Base-by-base conservation (phyloP, 2,797 vertebrate genomes). In the Enteromius radiatus region DNA sequence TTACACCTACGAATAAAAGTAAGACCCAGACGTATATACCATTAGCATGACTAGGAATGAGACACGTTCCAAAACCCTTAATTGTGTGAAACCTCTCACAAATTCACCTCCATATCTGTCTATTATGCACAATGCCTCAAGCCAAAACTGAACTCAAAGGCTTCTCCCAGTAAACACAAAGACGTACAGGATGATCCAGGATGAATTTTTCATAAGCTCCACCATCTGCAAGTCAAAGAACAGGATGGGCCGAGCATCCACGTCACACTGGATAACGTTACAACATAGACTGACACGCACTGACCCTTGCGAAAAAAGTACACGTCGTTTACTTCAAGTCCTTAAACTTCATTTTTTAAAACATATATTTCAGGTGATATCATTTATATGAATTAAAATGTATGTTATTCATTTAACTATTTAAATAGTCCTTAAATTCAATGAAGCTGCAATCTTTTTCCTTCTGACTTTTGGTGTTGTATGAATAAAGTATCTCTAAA, bases 191-290 rank as follows among this genome's bases (percentile, higher is more conserved):
- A 80, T 69, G 31, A 69, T 79, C 14, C 38, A 49, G 14, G 17
- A 82, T 82, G 73, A 76, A 76, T 82, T 59, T 76, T 82, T 82
- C 63, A 82, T 82, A 56, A 76, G 73, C 61, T 82, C 9, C 21
- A 41, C 45, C 70, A 67, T 82, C 47, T 76, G 61, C 36, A 67
- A 82, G 63, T 82, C 49, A 68, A 76, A 68, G 36, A 76, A 47
- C 70, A 75, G 59, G 45, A 81, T 61, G 65, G 33, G 59, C n/a
- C 1, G n/a, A 81, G 28, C 21, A 75, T n/a, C 9, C 33, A 38
- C 28, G 69, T 67, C 80, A 49, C 56, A 64, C 61, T 41, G 80
- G 75, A 63, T 65, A 67, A 82, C 8, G 19, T 68, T 76, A 67
- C 43, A 73, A 28, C 63, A 76, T 17, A 31, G 23, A 82, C 36